phyloP scores from a whole-genome alignment of 1,140 invertebrate species.

The Heliothis subflexa region DNA sequence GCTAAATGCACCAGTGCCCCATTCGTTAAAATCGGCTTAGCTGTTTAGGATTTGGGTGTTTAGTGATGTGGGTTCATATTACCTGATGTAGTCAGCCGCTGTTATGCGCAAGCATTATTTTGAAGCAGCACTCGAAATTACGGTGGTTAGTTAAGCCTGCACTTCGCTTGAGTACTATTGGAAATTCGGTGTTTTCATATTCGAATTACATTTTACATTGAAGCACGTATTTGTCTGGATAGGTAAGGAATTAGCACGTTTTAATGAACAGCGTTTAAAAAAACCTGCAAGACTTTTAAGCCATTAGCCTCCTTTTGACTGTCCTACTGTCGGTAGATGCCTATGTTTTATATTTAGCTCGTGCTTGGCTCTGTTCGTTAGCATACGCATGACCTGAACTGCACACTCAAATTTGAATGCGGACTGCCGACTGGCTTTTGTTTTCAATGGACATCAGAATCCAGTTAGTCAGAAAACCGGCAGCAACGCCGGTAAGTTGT shows the following conservation, averaged over 20 bases:
- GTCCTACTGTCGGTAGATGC: not conserved
- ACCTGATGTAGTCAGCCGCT: not conserved
- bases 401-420: slow-evolving; percentile 2
- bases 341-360: not conserved
- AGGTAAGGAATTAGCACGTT: not conserved
- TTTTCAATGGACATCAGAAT: slow-evolving; percentile 15
- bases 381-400: slow-evolving; percentile 5
- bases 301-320: not conserved
- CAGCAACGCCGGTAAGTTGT: not conserved
- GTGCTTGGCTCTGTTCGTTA: not conserved
- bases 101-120: not conserved
- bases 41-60: slow-evolving; percentile 12
- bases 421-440: slow-evolving; percentile 10
- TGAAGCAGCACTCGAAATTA: not conserved
- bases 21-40: slow-evolving; percentile 35
- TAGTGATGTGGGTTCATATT: not conserved
- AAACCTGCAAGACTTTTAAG: not conserved
- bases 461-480: not conserved
- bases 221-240: no score
- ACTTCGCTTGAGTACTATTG: no score
- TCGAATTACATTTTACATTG: no score
- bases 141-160: no score
- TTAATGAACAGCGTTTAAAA: no score
- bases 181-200: no score
- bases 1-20: slow-evolving; percentile 16